These are phyloP conservation scores for Diadumene lineata DNA, from an alignment of 92 coral and sea anemone species.

Conservation along the genomic window DNA sequence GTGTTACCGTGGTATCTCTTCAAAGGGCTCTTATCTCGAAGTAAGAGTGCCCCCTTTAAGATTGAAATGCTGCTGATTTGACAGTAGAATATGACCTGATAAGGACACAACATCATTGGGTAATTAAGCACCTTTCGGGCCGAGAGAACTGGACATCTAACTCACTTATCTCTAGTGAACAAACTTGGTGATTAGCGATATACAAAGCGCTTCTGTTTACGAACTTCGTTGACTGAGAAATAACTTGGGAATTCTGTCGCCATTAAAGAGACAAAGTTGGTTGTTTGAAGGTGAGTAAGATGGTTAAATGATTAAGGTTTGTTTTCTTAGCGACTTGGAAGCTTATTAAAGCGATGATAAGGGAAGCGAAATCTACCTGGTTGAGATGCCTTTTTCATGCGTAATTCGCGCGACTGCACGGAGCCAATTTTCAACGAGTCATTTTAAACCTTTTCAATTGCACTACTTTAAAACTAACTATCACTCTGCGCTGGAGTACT, in stretches of 20 bases:
- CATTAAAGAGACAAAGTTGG: neutral
- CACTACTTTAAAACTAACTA: neutral
- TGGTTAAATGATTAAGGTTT: neutral
- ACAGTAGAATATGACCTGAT: slow-evolving; percentile 24
- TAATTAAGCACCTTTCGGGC: slow-evolving; percentile 37
- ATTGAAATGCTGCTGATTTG: slow-evolving; percentile 26
- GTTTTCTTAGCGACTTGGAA: slow-evolving; percentile 7
- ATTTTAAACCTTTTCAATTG: neutral
- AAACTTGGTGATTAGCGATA: slow-evolving; percentile 17
- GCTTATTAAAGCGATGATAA: slow-evolving; percentile 21
- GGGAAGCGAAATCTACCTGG: slow-evolving; percentile 18
- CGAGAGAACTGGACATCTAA: slow-evolving; percentile 13
- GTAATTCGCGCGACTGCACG: slow-evolving; percentile 13
- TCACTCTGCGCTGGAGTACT: neutral
- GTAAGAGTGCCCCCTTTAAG: slow-evolving; percentile 5
- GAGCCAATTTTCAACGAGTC: slow-evolving; percentile 17
- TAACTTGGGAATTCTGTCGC: slow-evolving; percentile 23
- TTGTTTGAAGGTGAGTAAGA: slow-evolving; percentile 15
- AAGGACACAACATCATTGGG: slow-evolving; percentile 21
- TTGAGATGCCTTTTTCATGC: neutral
- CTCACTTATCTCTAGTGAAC: slow-evolving; percentile 28
- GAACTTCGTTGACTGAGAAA: slow-evolving; percentile 11
- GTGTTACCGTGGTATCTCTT: neutral
- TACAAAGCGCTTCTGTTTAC: slow-evolving; percentile 21
- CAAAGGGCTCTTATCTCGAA: slow-evolving; percentile 17